phyloP scores from a whole-genome alignment of 2,888 invertebrate genomes.

The Apamea anceps region DNA sequence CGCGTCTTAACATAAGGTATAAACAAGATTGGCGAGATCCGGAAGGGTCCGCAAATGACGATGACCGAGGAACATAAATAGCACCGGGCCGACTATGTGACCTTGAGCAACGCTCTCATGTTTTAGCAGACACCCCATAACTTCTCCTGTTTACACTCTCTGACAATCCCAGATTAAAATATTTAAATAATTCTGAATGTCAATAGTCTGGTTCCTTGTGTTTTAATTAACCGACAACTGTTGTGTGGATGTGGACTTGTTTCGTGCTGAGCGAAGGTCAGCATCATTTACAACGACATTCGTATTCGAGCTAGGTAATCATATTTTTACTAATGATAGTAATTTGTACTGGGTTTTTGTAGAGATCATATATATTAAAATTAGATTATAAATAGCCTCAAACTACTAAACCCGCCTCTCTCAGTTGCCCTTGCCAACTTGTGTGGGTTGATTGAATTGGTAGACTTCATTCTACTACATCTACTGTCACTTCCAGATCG shows the following conservation, averaged over 20 bases:
- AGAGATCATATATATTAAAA: conserved; percentile 9
- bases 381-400: background rate
- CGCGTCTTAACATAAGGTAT: background rate
- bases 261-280: background rate
- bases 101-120: conserved; percentile 30
- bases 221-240: conserved; percentile 1
- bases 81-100: background rate
- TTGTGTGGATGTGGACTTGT: background rate
- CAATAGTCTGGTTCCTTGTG: conserved; percentile 9
- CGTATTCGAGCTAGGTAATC: background rate
- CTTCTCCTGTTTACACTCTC: background rate
- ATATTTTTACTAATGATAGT: background rate
- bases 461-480: conserved; percentile 9
- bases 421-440: conserved; percentile 1
- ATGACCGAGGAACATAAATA: conserved; percentile 33
- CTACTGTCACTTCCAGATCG: background rate
- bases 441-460: background rate
- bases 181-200: conserved; percentile 22
- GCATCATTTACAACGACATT: conserved; percentile 1
- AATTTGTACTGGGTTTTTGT: background rate
- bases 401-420: background rate
- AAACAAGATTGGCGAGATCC: conserved; percentile 28
- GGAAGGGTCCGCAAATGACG: conserved; percentile 32
- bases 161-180: conserved; percentile 17
- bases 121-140: conserved; percentile 11